Percentiles rank a stretch among this genome's conserved stretches.
Evolutionary conservation across 2,888 invertebrate genomes (phyloP).

Genomic region (Brachylomia viminalis): DNA sequence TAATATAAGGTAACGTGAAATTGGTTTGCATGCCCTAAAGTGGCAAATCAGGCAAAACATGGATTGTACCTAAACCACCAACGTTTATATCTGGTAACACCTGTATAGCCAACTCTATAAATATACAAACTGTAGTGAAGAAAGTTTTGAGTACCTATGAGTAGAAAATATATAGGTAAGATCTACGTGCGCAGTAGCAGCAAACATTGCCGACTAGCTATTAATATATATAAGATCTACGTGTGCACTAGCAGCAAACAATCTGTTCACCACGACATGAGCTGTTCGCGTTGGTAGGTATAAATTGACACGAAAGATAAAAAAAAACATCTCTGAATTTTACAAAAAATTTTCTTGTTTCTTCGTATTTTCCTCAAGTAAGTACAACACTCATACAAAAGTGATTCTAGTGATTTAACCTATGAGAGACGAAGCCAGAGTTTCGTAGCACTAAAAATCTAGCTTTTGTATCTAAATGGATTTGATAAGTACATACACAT

Average conservation of each 20-base stretch:
- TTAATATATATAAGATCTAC: not conserved
- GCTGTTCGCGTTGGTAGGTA: not conserved
- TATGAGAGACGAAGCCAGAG: not conserved
- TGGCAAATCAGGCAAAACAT: not conserved
- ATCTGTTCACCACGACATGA: not conserved
- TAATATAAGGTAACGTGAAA: not conserved
- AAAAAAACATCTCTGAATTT: too few relatives aligned
- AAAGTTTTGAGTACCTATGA: not conserved
- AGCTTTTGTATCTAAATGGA: not conserved
- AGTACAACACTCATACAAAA: too few relatives aligned
- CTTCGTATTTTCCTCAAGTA: not conserved
- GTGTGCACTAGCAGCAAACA: not conserved
- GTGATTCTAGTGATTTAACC: not conserved
- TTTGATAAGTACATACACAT: not conserved
- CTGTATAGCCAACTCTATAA: not conserved
- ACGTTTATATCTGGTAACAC: not conserved
- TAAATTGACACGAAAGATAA: not conserved
- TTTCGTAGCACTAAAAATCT: not conserved
- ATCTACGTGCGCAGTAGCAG: not conserved
- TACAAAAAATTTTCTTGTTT: not conserved
- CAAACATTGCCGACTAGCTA: too few relatives aligned
- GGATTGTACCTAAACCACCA: not conserved
- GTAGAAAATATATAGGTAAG: not conserved
- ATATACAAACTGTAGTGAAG: not conserved
- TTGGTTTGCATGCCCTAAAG: not conserved